Evolutionary conservation across 2,113 vertebrate species (phyloP).

Genomic region (Aphyosemion australe): DNA sequence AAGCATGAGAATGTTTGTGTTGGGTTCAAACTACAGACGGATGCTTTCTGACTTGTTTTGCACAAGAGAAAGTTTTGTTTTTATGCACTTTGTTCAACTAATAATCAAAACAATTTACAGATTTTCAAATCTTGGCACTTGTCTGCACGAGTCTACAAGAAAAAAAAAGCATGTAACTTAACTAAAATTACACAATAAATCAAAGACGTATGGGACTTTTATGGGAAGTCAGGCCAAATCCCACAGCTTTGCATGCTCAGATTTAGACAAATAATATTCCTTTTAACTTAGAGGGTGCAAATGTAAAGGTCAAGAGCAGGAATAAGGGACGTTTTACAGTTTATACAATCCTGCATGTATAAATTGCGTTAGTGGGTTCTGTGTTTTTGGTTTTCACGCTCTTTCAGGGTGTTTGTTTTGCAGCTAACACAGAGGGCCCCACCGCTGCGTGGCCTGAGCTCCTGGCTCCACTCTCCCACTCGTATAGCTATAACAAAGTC

Average conservation of each 20-base stretch:
- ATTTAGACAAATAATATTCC: slow-evolving; percentile 50
- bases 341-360: slow-evolving; percentile 52
- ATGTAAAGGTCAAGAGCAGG: slow-evolving; percentile 39
- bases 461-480: slow-evolving; percentile 76
- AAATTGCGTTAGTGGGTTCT: slow-evolving; percentile 59
- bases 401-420: slow-evolving; percentile 70
- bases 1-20: slow-evolving; percentile 29
- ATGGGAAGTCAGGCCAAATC: slow-evolving; percentile 52
- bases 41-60: background rate
- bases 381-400: slow-evolving; percentile 68
- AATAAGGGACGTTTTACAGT: slow-evolving; percentile 35
- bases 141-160: background rate
- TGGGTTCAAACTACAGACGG: slow-evolving; percentile 24
- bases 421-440: slow-evolving; percentile 66
- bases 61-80: background rate
- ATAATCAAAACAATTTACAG: slow-evolving; percentile 4
- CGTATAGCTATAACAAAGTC: slow-evolving; percentile 79
- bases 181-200: slow-evolving; percentile 38
- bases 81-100: background rate
- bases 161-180: slow-evolving; percentile 7
- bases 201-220: slow-evolving; percentile 36
- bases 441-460: slow-evolving; percentile 60
- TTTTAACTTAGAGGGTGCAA: slow-evolving; percentile 36
- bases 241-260: slow-evolving; percentile 40
- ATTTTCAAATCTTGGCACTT: background rate